Base-by-base conservation (phyloP, 1,140 invertebrate species). In the Hormaphis cornu region DNA sequence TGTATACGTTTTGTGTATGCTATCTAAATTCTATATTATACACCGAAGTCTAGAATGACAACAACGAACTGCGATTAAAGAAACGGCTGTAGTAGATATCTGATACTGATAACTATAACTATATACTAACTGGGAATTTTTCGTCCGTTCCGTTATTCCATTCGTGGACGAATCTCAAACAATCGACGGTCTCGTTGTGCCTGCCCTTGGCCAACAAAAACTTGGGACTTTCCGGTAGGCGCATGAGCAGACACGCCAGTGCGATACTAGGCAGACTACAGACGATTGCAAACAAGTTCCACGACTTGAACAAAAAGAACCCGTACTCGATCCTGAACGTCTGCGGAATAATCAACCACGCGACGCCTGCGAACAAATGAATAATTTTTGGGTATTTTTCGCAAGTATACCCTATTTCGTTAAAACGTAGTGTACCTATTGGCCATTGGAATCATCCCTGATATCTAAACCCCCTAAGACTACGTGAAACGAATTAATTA, bases 181-280 rank as follows among this genome's bases (percentile, higher is more conserved):
- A 88, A 73, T 86, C 83, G 24, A 93, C 78, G 0, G 90, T 89
- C 69, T 89, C 86, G 26, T 91, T 86, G 70, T 88, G 84, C 75
- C 84, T 83, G 74, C 90, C 89, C 71, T 84, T 83, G 3, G 85
- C 84, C 48, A 95, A 80, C 50, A 94, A 80, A 78, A 91, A 95
- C 77, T 94, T 94, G 1, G 93, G 92, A 73, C 91, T 94, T 80
- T 95, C 93, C n/a, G 93, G 92, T 74, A 95, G 83, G 71, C 91
- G 83, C 75, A 90, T 82, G 33, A 95, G 82, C 44, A 92, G 79
- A 58, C 85, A 84, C 46, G 89, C 90, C 46, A 94, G 90, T 46
- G 92, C 77, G 74, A 95, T 88, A 44, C 90, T 91, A 28, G 93
- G 93, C 70, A 91, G 75, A 73, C 90, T 87, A 81, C 91, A 95